These are phyloP conservation scores for Standfussiana lucernea DNA, from an alignment of 2,888 invertebrate genomes.

Conservation along the genomic window DNA sequence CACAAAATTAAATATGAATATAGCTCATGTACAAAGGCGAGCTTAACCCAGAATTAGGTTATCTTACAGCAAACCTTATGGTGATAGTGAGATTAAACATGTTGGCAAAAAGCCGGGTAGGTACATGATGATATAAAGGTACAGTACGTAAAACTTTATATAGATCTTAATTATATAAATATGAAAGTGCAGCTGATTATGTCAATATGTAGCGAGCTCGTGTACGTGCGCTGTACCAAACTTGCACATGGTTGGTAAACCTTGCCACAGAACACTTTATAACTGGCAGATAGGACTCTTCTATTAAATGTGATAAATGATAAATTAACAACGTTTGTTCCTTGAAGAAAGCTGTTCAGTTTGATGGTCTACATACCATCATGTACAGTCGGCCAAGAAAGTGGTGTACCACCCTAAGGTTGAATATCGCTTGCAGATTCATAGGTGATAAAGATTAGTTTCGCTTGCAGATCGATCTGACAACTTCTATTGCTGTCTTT, in stretches of 20 bases:
- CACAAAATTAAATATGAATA: background rate
- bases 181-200: constrained; percentile 60
- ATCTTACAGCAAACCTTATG: background rate
- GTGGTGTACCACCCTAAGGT: too few species aligned
- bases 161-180: constrained; percentile 50
- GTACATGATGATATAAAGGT: background rate
- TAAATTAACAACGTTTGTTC: too few species aligned
- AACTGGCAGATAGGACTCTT: constrained; percentile 34
- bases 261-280: constrained; percentile 32
- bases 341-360: too few species aligned
- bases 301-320: too few species aligned
- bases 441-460: too few species aligned
- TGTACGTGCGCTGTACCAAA: constrained; percentile 50
- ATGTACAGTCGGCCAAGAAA: too few species aligned
- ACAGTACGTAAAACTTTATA: constrained; percentile 21
- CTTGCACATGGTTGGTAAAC: constrained; percentile 64
- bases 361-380: too few species aligned
- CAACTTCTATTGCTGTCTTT: too few species aligned
- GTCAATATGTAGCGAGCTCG: constrained; percentile 62
- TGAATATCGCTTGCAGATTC: too few species aligned
- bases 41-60: background rate
- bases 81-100: background rate
- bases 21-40: background rate
- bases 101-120: background rate
- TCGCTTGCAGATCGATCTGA: too few species aligned